These are phyloP conservation scores for Cuculus canorus DNA, from an alignment of 2,797 vertebrate genomes.

Conservation along the genomic window DNA sequence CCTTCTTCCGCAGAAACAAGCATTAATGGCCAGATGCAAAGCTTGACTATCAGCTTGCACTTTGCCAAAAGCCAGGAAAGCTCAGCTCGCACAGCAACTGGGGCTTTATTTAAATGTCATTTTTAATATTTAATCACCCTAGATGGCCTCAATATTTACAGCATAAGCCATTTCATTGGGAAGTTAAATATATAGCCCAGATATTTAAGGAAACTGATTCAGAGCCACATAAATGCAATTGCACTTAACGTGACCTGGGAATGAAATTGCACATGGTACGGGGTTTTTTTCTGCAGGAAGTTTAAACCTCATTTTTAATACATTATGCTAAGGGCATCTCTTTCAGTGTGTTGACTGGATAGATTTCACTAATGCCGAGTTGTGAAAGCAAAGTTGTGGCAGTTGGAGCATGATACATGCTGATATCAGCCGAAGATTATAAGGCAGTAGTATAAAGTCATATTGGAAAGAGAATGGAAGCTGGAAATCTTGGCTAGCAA, in stretches of 20 bases:
- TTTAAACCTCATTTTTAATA: conserved; percentile 9
- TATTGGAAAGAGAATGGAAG: conserved; percentile 36
- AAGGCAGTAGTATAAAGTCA: conserved; percentile 23
- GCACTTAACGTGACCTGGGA: conserved; percentile 28
- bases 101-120: conserved; percentile 19
- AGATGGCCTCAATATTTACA: conserved; percentile 43
- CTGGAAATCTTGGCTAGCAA: conserved; percentile 67
- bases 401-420: conserved; percentile 18
- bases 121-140: conserved; percentile 45
- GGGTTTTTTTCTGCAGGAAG: background rate
- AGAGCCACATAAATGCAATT: conserved; percentile 40
- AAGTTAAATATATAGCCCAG: conserved; percentile 43
- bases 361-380: background rate
- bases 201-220: conserved; percentile 53
- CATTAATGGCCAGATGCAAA: fast-evolving
- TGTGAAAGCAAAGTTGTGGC: background rate
- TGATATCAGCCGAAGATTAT: conserved; percentile 52
- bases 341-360: background rate
- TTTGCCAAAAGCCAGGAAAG: background rate
- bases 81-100: background rate
- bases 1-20: background rate
- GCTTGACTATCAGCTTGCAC: background rate
- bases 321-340: background rate
- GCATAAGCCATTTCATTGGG: conserved; percentile 13
- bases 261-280: background rate